Evolutionary conservation across 2,888 invertebrate species (phyloP).

Genomic region (Hypselothyrea guttata): DNA sequence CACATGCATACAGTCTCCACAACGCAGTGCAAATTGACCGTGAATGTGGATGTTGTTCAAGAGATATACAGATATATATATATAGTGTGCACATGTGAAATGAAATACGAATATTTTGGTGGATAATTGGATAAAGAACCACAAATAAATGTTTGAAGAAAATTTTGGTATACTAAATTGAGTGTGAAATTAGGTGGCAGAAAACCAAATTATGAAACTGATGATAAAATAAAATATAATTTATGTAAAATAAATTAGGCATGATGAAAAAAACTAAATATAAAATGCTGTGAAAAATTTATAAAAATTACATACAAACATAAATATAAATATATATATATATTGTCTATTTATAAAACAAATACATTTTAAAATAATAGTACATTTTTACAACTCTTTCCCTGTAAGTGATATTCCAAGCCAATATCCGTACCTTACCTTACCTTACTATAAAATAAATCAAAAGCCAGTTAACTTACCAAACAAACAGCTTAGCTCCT

Average conservation of each 20-base stretch:
- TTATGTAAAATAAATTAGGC: slow-evolving; percentile 20
- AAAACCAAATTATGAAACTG: background rate
- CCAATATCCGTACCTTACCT: slow-evolving; percentile 18
- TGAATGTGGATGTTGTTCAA: slow-evolving; percentile 42
- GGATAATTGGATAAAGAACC: slow-evolving; percentile 10
- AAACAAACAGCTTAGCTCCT: slow-evolving; percentile 6
- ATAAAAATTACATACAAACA: no score
- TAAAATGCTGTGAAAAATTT: slow-evolving; percentile 1
- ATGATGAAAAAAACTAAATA: no score
- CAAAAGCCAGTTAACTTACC: slow-evolving; percentile 18
- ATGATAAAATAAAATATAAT: background rate
- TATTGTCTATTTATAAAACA: no score
- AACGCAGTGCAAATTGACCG: slow-evolving; percentile 63
- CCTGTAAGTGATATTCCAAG: background rate
- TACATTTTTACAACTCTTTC: no score
- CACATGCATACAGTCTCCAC: slow-evolving; percentile 5
- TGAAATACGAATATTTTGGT: slow-evolving; percentile 17
- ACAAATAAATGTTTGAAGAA: slow-evolving; percentile 10
- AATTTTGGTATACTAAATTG: slow-evolving; percentile 2
- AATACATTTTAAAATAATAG: no score
- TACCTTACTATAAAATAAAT: slow-evolving; percentile 18
- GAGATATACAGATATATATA: slow-evolving; percentile 17
- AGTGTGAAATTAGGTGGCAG: slow-evolving; percentile 9
- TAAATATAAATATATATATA: no score
- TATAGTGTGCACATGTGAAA: slow-evolving; percentile 30